Percentiles rank a stretch among this genome's conserved stretches.
Conservation (phyloP, 2,888 invertebrate genomes). For the Pandemis cinnamomeana region DNA sequence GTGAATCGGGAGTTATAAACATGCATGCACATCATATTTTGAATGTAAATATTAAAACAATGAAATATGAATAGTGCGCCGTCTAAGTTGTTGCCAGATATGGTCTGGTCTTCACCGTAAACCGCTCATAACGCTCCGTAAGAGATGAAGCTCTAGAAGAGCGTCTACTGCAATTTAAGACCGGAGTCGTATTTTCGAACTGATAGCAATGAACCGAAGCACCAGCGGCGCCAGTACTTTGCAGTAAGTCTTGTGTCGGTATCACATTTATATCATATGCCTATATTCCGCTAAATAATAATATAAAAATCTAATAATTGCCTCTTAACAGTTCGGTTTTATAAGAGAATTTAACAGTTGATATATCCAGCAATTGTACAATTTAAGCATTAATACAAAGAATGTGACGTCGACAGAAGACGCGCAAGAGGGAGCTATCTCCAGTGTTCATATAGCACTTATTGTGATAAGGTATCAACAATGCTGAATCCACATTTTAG, state of each 20-base stretch:
- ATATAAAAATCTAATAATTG: not conserved
- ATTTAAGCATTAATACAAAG: not conserved
- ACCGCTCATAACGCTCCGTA: not conserved
- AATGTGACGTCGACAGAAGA: constrained; percentile 37
- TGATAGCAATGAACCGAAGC: constrained; percentile 25
- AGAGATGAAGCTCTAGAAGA: not conserved
- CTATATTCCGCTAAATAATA: constrained; percentile 5
- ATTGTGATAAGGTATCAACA: constrained; percentile 39
- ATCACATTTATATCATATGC: constrained; percentile 18
- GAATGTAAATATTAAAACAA: constrained; percentile 2
- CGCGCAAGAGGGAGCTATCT: constrained; percentile 33
- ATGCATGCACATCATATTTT: not conserved
- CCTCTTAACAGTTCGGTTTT: not conserved
- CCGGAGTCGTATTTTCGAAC: not conserved
- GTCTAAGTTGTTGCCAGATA: not conserved
- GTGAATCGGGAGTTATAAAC: not conserved
- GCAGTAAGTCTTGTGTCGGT: constrained; percentile 33
- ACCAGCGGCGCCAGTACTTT: constrained; percentile 19
- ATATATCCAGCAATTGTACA: constrained; percentile 1
- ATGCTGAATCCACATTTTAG: constrained; percentile 26
- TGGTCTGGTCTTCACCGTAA: not conserved
- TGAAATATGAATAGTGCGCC: not conserved
- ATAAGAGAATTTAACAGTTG: not conserved
- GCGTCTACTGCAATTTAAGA: not conserved
- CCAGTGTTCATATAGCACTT: constrained; percentile 38